phyloP scores from a whole-genome alignment of 2,797 vertebrate species.

The Apogon hyalosoma region DNA sequence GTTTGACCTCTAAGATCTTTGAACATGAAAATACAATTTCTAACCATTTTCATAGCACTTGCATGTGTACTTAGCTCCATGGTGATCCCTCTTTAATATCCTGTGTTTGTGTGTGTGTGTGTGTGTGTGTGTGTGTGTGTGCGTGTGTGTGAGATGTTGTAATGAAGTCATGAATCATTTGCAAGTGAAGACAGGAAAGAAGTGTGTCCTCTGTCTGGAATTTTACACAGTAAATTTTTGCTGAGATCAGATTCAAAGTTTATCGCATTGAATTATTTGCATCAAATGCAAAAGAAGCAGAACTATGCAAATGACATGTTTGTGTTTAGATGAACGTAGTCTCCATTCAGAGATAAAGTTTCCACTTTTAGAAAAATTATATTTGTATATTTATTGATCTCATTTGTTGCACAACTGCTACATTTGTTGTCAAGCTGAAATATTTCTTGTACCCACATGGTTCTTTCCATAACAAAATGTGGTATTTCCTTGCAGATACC shows the following conservation, averaged over 20 bases:
- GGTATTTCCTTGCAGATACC: conserved; percentile 64
- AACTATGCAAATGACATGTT: conserved; percentile 29
- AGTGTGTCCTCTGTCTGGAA: conserved; percentile 22
- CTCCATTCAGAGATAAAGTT: background rate
- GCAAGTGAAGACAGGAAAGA: conserved; percentile 61
- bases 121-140: conserved; percentile 11
- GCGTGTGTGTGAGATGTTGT: conserved; percentile 3
- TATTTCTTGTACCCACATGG: background rate
- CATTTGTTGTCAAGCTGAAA: too few species aligned
- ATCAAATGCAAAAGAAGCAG: conserved; percentile 51
- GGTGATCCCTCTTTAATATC: conserved; percentile 15
- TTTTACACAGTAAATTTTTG: conserved; percentile 28
- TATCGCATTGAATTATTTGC: conserved; percentile 32
- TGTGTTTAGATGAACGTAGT: conserved; percentile 18
- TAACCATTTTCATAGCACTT: background rate
- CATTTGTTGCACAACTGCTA: too few species aligned
- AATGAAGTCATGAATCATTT: conserved; percentile 50
- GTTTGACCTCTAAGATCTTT: too few species aligned
- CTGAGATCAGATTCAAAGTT: conserved; percentile 12
- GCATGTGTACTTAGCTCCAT: conserved; percentile 14
- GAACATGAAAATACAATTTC: too few species aligned
- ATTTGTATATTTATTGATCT: background rate
- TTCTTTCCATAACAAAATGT: conserved; percentile 16
- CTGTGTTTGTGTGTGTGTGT: conserved; percentile 9
- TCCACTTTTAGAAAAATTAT: background rate